phyloP scores from a whole-genome alignment of 2,797 vertebrate species.

The Catostomus latipinnis region DNA sequence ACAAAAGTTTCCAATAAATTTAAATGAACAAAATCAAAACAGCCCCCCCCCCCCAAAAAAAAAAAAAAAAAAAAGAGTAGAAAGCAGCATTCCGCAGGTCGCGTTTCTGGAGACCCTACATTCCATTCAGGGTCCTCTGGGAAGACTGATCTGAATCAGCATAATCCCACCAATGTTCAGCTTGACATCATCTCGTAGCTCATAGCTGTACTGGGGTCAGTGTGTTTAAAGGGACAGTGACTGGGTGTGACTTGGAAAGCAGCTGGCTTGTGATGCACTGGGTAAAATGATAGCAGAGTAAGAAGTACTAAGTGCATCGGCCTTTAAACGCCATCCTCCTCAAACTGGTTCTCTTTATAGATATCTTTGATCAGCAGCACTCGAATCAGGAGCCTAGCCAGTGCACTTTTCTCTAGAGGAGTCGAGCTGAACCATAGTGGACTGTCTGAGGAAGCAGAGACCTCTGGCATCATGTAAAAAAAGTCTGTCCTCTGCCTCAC shows the following conservation, averaged over 20 bases:
- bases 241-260: conserved; percentile 19
- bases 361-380: conserved; percentile 94
- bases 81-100: conserved; percentile 70
- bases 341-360: conserved; percentile 87
- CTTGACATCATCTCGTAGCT: conserved; percentile 44
- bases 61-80: conserved; percentile 67
- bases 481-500: conserved; percentile 88
- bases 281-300: conserved; percentile 53
- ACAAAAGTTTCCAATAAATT: conserved; percentile 76
- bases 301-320: conserved; percentile 34
- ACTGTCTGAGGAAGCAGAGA: conserved; percentile 72
- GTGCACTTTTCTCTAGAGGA: conserved; percentile 85
- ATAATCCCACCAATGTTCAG: conserved; percentile 43
- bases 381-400: conserved; percentile 93
- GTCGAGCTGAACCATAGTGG: conserved; percentile 88
- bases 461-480: conserved; percentile 92
- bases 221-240: conserved; percentile 55
- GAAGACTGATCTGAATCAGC: conserved; percentile 70
- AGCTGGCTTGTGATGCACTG: conserved; percentile 49
- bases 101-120: conserved; percentile 45
- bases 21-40: conserved; percentile 57
- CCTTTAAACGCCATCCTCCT: conserved; percentile 76
- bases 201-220: conserved; percentile 62
- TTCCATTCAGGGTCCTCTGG: conserved; percentile 38
- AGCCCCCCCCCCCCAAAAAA: neutral